These are phyloP conservation scores for Ommatoiulus sabulosus DNA, from an alignment of 2,888 invertebrate species.

Conservation along the genomic window DNA sequence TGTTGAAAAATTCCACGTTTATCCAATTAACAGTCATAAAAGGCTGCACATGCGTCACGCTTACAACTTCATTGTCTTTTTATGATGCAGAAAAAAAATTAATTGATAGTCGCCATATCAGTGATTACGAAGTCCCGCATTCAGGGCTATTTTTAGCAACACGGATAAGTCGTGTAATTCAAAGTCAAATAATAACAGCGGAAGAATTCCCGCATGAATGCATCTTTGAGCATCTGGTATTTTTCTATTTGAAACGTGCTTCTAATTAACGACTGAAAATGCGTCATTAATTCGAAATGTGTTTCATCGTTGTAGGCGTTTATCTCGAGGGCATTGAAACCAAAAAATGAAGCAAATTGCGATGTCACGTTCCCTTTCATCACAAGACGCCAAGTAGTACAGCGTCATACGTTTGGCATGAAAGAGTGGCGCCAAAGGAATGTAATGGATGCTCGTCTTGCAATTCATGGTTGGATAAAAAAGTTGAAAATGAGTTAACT, in stretches of 20 bases:
- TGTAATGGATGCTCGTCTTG: too few relatives aligned
- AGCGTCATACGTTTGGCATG: background rate
- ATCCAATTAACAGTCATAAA: background rate
- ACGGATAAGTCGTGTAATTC: background rate
- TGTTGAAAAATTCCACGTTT: background rate
- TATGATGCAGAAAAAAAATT: slow-evolving; percentile 10
- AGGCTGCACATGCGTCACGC: background rate
- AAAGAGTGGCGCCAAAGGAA: background rate
- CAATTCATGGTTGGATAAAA: too few relatives aligned
- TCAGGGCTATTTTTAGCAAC: slow-evolving; percentile 26
- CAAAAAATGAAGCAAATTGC: slow-evolving; percentile 3
- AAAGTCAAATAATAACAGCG: background rate
- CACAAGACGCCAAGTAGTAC: background rate
- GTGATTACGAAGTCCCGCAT: background rate
- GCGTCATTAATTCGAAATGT: slow-evolving; percentile 17
- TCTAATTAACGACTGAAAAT: slow-evolving; percentile 17
- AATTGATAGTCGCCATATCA: background rate
- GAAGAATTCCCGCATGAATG: background rate
- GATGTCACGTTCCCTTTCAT: background rate
- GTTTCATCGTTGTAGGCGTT: slow-evolving; percentile 12
- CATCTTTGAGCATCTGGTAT: slow-evolving; percentile 14
- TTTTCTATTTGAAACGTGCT: slow-evolving; percentile 10
- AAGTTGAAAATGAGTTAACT: too few relatives aligned
- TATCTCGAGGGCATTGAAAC: slow-evolving; percentile 12
- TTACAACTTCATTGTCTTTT: slow-evolving; percentile 29